phyloP scores from a whole-genome alignment of 2,888 invertebrate genomes.

The Chrysodeixis includens region DNA sequence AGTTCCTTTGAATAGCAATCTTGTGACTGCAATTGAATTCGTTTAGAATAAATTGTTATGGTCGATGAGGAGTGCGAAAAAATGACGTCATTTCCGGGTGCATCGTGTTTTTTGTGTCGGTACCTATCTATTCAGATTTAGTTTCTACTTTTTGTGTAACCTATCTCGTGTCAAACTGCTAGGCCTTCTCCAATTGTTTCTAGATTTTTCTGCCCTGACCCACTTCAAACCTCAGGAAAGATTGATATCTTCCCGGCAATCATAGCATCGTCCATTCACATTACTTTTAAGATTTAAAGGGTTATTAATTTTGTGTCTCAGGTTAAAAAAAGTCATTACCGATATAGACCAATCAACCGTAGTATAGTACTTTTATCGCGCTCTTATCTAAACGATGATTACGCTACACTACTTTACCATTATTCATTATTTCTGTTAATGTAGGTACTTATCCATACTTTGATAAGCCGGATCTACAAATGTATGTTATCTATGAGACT shows the following conservation, averaged over 20 bases:
- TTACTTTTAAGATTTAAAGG: no score
- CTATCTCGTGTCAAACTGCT: no score
- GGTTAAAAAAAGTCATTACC: no score
- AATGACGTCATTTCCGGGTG: slow-evolving; percentile 1
- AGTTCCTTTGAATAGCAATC: background rate
- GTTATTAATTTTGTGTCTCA: no score
- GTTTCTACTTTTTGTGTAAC: no score
- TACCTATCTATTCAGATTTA: background rate
- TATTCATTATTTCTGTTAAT: background rate
- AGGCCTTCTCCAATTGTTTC: no score
- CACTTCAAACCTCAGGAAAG: no score
- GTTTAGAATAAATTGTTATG: slow-evolving; percentile 2
- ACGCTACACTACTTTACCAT: background rate
- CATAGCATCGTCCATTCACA: no score
- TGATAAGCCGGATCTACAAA: background rate
- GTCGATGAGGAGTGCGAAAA: background rate
- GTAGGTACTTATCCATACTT: background rate
- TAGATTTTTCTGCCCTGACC: no score
- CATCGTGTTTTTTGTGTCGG: slow-evolving; percentile 15
- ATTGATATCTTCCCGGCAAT: no score
- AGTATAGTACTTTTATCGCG: no score
- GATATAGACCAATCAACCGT: no score
- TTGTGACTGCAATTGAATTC: slow-evolving; percentile 8
- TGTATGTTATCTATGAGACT: background rate
- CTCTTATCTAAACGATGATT: background rate